Base-by-base conservation (phyloP, 2,797 vertebrate species). In the Graptemys geographica region DNA sequence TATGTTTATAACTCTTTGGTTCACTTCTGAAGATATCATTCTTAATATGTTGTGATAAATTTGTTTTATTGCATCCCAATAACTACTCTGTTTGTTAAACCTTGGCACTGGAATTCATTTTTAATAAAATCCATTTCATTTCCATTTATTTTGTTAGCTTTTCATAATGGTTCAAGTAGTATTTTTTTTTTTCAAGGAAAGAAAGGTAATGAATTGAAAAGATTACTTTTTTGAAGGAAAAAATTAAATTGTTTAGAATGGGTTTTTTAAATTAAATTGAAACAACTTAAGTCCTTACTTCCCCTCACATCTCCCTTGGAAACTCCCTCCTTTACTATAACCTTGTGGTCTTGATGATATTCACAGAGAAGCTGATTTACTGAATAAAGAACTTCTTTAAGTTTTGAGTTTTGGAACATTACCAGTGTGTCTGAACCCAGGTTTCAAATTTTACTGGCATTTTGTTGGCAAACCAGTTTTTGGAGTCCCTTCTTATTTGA, bases 371-470 rank as follows among this genome's bases (percentile, higher is more conserved):
- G 95, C 96, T 96, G 97, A 98, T 98, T 97, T 98, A 96, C 96
- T 97, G 97, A 98, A 98, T 97, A 98, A 98, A 98, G 97, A 96
- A 96, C 94, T 97, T 96, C 97, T 98, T 97, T 98, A 98, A 98
- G 97, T 95, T 97, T 97, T 95, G 95, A 86, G 80, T 96, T 97
- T 98, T 98, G 98, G 98, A 98, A 96, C 90, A 3, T 93, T 96
- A 96, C 97, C 98, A 98, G 96, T 97, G 95, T 97, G 97, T 97
- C 97, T 98, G 98, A 98, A 97, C 95, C 93, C 51, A 55, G 96
- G 97, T 97, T 97, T 98, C 97, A 96, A 93, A 94, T 98, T 98
- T 98, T 98, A 98, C 97, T 98, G 98, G 98, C 98, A 97, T 97
- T 98, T 98, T 97, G 95, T 97, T 98, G 98, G 98, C 98, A 98